Conservation (phyloP, 1,140 invertebrate genomes). For the Latrodectus geometricus region DNA sequence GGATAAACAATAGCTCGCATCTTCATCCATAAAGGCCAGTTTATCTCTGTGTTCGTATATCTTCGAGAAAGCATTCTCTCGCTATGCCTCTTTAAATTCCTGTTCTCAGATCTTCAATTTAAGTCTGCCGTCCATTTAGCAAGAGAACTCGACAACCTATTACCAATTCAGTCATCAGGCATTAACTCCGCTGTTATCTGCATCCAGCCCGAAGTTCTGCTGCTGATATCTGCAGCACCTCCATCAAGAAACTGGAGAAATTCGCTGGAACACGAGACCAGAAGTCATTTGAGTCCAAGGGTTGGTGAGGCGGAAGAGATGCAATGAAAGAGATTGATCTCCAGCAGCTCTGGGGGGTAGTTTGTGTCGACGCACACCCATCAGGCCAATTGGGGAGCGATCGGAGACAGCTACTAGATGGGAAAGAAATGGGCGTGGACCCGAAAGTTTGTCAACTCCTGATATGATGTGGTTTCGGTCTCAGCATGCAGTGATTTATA, state of each 20-base stretch:
- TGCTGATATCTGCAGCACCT: too few relatives aligned
- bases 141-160: too few relatives aligned
- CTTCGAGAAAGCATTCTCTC: too few relatives aligned
- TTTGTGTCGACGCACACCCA: background rate
- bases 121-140: too few relatives aligned
- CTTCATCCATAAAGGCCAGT: too few relatives aligned
- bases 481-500: background rate
- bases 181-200: too few relatives aligned
- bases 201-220: too few relatives aligned
- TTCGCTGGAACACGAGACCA: background rate
- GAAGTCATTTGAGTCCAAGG: background rate
- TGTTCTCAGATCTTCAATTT: too few relatives aligned
- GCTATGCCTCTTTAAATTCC: too few relatives aligned
- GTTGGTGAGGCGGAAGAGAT: background rate
- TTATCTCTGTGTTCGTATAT: too few relatives aligned
- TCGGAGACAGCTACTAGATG: background rate
- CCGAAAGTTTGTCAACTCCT: background rate
- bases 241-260: background rate
- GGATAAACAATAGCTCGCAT: too few relatives aligned
- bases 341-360: background rate
- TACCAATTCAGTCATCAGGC: too few relatives aligned
- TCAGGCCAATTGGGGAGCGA: background rate
- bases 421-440: background rate
- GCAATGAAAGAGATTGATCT: background rate
- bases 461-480: background rate